Conservation (phyloP, 2,888 invertebrate genomes). For the Miltochrista miniata region DNA sequence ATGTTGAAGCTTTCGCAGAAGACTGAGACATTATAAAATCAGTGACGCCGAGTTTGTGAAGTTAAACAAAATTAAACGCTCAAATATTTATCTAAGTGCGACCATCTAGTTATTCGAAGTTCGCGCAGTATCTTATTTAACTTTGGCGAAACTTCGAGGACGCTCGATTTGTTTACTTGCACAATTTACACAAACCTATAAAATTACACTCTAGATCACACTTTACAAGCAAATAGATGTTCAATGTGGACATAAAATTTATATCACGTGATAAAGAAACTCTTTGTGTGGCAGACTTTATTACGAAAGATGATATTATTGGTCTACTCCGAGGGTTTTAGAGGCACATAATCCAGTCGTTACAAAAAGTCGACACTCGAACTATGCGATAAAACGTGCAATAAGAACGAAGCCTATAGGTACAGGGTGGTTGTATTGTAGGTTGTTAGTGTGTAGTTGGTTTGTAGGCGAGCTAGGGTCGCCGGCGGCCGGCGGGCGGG, state of each 20-base stretch:
- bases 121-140: slow-evolving; percentile 48
- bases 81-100: slow-evolving; percentile 50
- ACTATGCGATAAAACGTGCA: slow-evolving; percentile 63
- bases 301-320: slow-evolving; percentile 32
- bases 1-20: slow-evolving; percentile 55
- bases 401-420: slow-evolving; percentile 50
- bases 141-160: slow-evolving; percentile 45
- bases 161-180: slow-evolving; percentile 35
- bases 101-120: slow-evolving; percentile 25
- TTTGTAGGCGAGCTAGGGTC: slow-evolving; percentile 29
- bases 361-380: slow-evolving; percentile 62
- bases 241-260: slow-evolving; percentile 30
- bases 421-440: slow-evolving; percentile 21
- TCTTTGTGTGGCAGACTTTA: slow-evolving; percentile 40
- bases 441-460: slow-evolving; percentile 10
- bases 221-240: slow-evolving; percentile 21
- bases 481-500: slow-evolving; percentile 44
- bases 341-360: slow-evolving; percentile 55
- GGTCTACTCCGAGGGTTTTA: slow-evolving; percentile 57
- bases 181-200: slow-evolving; percentile 17
- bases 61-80: slow-evolving; percentile 43
- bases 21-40: slow-evolving; percentile 33
- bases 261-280: slow-evolving; percentile 36
- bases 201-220: slow-evolving; percentile 33
- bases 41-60: slow-evolving; percentile 22